Conservation (phyloP, 2,888 invertebrate genomes). For the Cheilosia variabilis region DNA sequence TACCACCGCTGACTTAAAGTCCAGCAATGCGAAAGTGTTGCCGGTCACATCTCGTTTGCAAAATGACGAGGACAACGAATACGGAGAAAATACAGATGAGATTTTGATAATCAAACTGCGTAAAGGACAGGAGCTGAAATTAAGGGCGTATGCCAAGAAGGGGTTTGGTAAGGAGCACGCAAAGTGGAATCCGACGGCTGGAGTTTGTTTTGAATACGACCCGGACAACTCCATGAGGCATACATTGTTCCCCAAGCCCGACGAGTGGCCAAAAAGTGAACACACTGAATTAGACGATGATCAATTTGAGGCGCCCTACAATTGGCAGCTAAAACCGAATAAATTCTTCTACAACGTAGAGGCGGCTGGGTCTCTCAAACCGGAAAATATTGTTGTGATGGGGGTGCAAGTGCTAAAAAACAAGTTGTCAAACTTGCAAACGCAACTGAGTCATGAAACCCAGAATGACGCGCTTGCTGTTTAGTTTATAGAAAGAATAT, state of each 20-base stretch:
- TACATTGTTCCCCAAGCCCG: slow-evolving; percentile 97
- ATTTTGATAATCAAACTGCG: slow-evolving; percentile 89
- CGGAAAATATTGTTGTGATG: slow-evolving; percentile 98
- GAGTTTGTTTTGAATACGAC: slow-evolving; percentile 99
- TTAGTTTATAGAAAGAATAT: slow-evolving; percentile 64
- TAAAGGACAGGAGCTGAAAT: slow-evolving; percentile 95
- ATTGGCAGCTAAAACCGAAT: slow-evolving; percentile 97
- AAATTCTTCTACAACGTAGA: slow-evolving; percentile 99
- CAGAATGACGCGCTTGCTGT: slow-evolving; percentile 92
- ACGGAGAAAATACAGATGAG: slow-evolving; percentile 95
- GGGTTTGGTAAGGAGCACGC: slow-evolving; percentile 97
- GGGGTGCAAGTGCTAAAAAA: slow-evolving; percentile 96
- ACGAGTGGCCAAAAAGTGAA: slow-evolving; percentile 99
- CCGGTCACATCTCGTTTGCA: slow-evolving; percentile 96
- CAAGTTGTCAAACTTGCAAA: slow-evolving; percentile 97
- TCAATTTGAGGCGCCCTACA: slow-evolving; percentile 96
- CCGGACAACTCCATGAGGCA: slow-evolving; percentile 99
- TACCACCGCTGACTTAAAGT: slow-evolving; percentile 97
- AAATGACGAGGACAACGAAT: slow-evolving; percentile 96
- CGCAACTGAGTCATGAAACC: slow-evolving; percentile 93
- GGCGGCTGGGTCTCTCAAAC: slow-evolving; percentile 95
- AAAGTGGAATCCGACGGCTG: slow-evolving; percentile 99
- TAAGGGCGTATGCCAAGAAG: slow-evolving; percentile 98
- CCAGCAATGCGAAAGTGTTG: slow-evolving; percentile 94
- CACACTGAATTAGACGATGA: slow-evolving; percentile 96